Base-by-base conservation (phyloP, 2,888 invertebrate species). In the Iselma pallidipennis region DNA sequence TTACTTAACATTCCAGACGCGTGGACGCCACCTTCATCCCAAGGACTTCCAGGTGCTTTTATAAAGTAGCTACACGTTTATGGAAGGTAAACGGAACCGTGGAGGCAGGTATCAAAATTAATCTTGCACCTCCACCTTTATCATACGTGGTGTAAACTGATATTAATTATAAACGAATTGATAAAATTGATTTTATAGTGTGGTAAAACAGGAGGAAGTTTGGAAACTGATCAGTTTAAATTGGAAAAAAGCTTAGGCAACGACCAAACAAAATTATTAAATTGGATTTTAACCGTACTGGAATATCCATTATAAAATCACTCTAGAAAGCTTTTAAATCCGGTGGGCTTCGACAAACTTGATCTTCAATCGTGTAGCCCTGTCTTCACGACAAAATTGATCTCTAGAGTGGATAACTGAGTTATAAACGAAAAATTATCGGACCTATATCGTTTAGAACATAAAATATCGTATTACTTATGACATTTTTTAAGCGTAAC, bases 11-110 rank as follows among this genome's bases (percentile, higher is more conserved):
- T 69, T 70, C 70, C 53, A 50, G 59, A 37, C 61, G 54, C 62
- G 67, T 61, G 55, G 57, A 63, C 58, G 52, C 31, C 9, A 25
- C 42, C 48, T 60, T 52, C 58, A 57, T 65, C 61, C 23, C 59
- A 33, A 52, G 57, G 53, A 57, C 53, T 59, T 49, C 4, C 60
- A 61, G 61, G 56, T 60, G 54, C 51, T 60, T 58, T 67, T 66
- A 68, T 71, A 71, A 72, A 72, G 70, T 69, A 70, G 66, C 63
- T 66, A 70, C 70, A 72, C 71, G 71, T 71, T 69, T 69, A 67
- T 65, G 65, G 68, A 70, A 71, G 67, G 68, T 71, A 69, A 72
- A 73, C 71, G 69, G 57, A 64, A 63, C 63, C 59, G 42, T 54
- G 58, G 59, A 53, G 64, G 52, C n/a, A n/a, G n/a, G n/a, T n/a